Evolutionary conservation across 2,888 invertebrate species (phyloP), one percentile per base, ranked within the genome.

Genomic region (Linnaemya vulpina): DNA sequence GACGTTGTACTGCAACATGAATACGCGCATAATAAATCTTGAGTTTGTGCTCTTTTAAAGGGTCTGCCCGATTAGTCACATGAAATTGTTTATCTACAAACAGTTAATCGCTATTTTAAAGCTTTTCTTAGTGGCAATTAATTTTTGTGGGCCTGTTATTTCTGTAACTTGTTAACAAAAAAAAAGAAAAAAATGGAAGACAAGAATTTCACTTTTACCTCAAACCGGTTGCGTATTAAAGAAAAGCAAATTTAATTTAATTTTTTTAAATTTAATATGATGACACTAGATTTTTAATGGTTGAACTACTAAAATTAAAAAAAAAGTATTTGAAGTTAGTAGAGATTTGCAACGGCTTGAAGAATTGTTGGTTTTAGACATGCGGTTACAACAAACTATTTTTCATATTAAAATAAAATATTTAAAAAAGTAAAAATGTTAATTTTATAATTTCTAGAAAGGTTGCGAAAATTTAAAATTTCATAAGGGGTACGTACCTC

Each of bases 181-280:
- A 30, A n/a, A 30, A 30, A 20, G 8, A 60, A 60, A 8, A 22
- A 4, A 11, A 22, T 3, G 8, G 8, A 43, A 30, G 55, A 46
- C 20, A 43, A 17, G 3, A 83, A 67, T 77, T 83, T 83, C 67
- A 83, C 77, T 83, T 77, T 82, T 73, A 73, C 25, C 65, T 60
- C 3, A 25, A 63, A 63, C 15, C 20, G 1, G 43, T 25, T 63
- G 43, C 1, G 0, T 25, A 20, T 53, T 35, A 20, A 25, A 25
- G 11, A 20, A 22, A 10, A 30, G 7, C 25, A 53, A 53, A 22
- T 3, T 5, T 25, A 55, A 55, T 55, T 55, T 15, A 55, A 25
- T 25, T 10, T 55, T 17, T 49, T 10, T 9, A 8, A n/a, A 8
- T 49, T 15, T 20, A 55, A 55, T 13, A 55, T 53, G 22, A 25